Conservation (phyloP, 2,113 vertebrate genomes). For the Erythrolamprus reginae region DNA sequence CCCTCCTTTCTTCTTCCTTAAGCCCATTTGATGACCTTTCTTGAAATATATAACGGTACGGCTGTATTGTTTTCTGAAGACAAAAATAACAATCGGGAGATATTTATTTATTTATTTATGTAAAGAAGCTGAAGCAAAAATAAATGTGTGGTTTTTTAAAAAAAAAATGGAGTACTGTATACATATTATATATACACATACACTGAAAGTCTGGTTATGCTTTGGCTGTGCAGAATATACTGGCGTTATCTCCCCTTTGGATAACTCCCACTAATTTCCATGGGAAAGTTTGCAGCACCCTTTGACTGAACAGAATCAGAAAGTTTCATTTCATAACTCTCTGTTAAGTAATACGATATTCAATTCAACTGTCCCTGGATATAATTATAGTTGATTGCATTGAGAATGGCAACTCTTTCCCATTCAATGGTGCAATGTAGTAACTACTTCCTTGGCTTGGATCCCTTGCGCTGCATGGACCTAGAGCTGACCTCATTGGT, state of each 20-base stretch:
- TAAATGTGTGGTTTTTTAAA: conserved; percentile 52
- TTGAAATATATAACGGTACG: conserved; percentile 47
- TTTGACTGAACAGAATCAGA: background rate
- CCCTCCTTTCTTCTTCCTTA: too few relatives aligned
- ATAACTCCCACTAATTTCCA: background rate
- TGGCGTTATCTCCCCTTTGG: too few relatives aligned
- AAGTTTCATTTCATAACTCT: background rate
- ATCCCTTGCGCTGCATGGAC: background rate
- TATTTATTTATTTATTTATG: conserved; percentile 99
- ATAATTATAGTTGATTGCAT: background rate
- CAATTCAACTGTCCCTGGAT: background rate
- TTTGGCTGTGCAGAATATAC: background rate
- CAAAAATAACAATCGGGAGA: conserved; percentile 66
- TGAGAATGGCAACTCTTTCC: background rate
- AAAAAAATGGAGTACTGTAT: too few relatives aligned
- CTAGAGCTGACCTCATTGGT: background rate
- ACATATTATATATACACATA: background rate
- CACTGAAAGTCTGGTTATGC: background rate
- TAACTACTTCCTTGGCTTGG: background rate
- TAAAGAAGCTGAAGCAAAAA: conserved; percentile 66
- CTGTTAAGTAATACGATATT: background rate
- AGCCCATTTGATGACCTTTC: background rate
- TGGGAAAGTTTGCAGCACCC: too few relatives aligned
- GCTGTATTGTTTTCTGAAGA: conserved; percentile 70
- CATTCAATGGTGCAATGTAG: background rate